A percentile compares a stretch with the other conserved stretches of the same genome.
phyloP scores from a whole-genome alignment of 2,888 invertebrate genomes.

The Cyrtodaria siliqua region DNA sequence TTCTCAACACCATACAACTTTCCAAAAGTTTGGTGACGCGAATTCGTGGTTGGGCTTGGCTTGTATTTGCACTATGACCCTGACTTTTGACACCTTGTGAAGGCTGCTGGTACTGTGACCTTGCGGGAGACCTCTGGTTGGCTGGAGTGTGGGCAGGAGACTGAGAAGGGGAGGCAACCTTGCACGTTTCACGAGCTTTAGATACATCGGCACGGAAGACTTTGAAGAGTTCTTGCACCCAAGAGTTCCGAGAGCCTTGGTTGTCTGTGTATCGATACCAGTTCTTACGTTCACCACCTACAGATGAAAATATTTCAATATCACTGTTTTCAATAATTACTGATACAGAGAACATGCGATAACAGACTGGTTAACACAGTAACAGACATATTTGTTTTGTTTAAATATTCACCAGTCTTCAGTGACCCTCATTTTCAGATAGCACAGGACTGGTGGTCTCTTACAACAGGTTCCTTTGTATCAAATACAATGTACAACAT shows the following conservation, averaged over 20 bases:
- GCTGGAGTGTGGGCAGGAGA: conserved; percentile 61
- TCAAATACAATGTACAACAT: too few relatives aligned
- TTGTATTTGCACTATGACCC: too few relatives aligned
- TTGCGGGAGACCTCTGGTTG: conserved; percentile 43
- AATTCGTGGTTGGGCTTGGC: conserved; percentile 25
- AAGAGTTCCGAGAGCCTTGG: conserved; percentile 89
- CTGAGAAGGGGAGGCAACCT: conserved; percentile 68
- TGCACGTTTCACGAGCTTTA: conserved; percentile 72
- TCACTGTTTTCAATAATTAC: too few relatives aligned
- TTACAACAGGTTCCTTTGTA: too few relatives aligned
- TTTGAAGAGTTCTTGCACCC: conserved; percentile 94
- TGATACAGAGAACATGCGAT: too few relatives aligned
- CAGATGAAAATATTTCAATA: neutral
- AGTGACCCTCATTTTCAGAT: too few relatives aligned
- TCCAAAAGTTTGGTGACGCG: conserved; percentile 91
- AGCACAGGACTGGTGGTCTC: too few relatives aligned
- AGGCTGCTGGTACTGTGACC: neutral
- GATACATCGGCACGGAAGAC: conserved; percentile 93
- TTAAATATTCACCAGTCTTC: too few relatives aligned
- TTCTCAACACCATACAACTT: conserved; percentile 94
- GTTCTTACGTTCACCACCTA: conserved; percentile 93
- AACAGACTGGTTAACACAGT: too few relatives aligned
- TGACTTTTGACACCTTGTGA: conserved; percentile 33
- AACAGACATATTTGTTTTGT: too few relatives aligned
- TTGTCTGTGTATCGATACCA: conserved; percentile 94